Conservation (phyloP, 2,888 invertebrate genomes). For the Rugalucina vietnamica region DNA sequence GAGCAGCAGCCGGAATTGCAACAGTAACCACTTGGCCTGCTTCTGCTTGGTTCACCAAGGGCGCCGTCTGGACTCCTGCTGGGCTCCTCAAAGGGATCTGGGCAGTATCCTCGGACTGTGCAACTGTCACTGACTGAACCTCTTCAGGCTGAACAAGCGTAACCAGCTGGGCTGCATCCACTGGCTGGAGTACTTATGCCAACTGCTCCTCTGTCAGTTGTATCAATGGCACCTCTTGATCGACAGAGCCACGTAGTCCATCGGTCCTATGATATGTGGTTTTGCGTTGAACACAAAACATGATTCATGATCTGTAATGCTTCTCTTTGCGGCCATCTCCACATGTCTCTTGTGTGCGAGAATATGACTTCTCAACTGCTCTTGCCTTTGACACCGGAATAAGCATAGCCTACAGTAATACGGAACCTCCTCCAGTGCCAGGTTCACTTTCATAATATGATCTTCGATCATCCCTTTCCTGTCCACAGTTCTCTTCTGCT, state of each 20-base stretch:
- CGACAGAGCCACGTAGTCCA: neutral
- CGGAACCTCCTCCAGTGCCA: neutral
- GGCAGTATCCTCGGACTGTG: too few relatives aligned
- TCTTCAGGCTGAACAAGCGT: too few relatives aligned
- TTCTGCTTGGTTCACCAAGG: too few relatives aligned
- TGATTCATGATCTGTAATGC: neutral
- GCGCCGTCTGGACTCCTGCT: too few relatives aligned
- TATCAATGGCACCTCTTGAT: too few relatives aligned
- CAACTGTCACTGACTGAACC: too few relatives aligned
- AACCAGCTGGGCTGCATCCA: too few relatives aligned
- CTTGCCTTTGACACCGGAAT: neutral
- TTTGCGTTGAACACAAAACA: neutral
- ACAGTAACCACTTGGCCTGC: too few relatives aligned
- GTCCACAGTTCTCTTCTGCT: neutral
- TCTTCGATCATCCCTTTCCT: neutral
- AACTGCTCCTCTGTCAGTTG: too few relatives aligned
- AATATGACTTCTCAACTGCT: neutral
- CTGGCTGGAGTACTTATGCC: too few relatives aligned
- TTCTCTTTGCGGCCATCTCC: neutral
- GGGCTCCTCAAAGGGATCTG: too few relatives aligned
- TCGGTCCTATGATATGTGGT: neutral
- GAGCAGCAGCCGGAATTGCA: too few relatives aligned
- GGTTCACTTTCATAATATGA: neutral
- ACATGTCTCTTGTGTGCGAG: neutral
- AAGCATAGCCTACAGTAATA: slow-evolving; percentile 7